phyloP scores from a whole-genome alignment of 2,888 invertebrate genomes.

The Apamea anceps region DNA sequence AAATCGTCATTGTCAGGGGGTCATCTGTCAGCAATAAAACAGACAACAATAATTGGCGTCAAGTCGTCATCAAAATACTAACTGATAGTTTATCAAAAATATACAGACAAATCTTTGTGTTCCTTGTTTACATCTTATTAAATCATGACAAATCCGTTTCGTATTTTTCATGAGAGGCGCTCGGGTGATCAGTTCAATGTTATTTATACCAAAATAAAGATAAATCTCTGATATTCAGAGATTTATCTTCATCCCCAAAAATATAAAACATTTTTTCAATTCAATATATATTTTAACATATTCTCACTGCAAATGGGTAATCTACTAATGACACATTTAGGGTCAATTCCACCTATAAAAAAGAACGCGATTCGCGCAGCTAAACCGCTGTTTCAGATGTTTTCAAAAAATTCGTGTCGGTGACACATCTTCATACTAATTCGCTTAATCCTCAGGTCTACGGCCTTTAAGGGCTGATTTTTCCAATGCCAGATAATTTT shows the following conservation, averaged over 20 bases:
- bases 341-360: background rate
- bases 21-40: conserved; percentile 16
- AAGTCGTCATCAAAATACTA: conserved; percentile 30
- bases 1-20: conserved; percentile 25
- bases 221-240: background rate
- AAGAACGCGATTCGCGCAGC: background rate
- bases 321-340: background rate
- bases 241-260: background rate
- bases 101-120: conserved; percentile 15
- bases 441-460: background rate
- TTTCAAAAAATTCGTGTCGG: background rate
- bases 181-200: background rate
- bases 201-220: background rate
- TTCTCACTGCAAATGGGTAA: no score
- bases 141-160: conserved; percentile 1
- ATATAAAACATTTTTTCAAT: background rate
- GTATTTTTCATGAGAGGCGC: conserved; percentile 8
- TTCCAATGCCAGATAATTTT: no score
- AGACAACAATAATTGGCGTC: conserved; percentile 12
- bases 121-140: conserved; percentile 40
- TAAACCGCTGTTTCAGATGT: background rate
- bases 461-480: conserved; percentile 8
- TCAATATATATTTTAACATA: background rate
- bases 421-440: background rate
- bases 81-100: conserved; percentile 52